Evolutionary conservation across 2,113 vertebrate species (phyloP), one percentile per base, ranked within the genome.

Genomic region (Recurvirostra avosetta): DNA sequence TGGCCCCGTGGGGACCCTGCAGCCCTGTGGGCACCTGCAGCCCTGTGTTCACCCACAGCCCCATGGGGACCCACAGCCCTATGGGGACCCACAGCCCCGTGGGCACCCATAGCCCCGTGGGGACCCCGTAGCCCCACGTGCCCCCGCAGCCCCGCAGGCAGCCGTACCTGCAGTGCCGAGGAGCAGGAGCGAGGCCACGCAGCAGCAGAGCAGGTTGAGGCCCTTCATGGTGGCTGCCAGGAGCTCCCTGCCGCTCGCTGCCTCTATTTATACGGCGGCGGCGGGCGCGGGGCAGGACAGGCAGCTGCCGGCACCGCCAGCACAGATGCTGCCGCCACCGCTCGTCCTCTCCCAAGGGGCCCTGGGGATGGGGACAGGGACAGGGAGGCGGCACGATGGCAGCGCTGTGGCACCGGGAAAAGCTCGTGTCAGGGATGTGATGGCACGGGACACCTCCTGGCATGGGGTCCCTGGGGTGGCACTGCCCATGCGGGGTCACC

Each of bases 151-250:
- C 76, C 15, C 7, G 11, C 0, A 12, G 10, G 70, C 4, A 19
- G 90, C 90, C 14, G 5, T 97, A 97, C 96, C 96, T 97, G 96
- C 90, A 1, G 95, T 95, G 76, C 59, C 2, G 34, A 97, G 90
- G 90, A 95, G 94, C 92, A 96, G 94, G 23, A 96, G 96, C 15
- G 96, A 96, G 87, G 96, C 96, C 96, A 97, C 84, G 73, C 96
- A 97, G 96, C 96, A 97, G 96, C 96, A 97, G 87, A 97, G 87
- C 84, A 97, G 95, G 90, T 96, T 96, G 95, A 97, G 95, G 36
- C 96, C 63, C 96, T 94, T 97, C 96, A 97, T 97, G 95, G 95
- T 96, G 96, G 93, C 96, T 92, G 96, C 95, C 96, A 95, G 96
- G 96, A 97, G 94, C 87, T 92, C 93, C 92, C 90, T 92, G 95